A percentile compares a stretch with the other conserved stretches of the same genome.
These are phyloP conservation scores for Naja naja DNA, from an alignment of 2,113 vertebrate genomes.

Conservation along the genomic window DNA sequence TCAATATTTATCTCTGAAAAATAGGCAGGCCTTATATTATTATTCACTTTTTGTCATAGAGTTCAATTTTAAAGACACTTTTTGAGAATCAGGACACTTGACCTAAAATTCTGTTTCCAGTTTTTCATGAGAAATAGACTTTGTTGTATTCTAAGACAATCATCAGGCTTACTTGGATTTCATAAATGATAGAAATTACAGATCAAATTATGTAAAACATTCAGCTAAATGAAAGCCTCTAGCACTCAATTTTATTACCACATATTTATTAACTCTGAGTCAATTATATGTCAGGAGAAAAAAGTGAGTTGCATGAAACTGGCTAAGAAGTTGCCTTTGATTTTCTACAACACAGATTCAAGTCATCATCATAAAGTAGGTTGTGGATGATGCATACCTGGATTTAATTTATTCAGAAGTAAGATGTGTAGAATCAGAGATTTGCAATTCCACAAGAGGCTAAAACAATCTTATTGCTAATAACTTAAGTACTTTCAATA, in stretches of 20 bases:
- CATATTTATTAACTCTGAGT: constrained; percentile 16
- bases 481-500: background rate
- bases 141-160: constrained; percentile 1
- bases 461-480: background rate
- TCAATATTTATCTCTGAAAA: background rate
- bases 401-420: background rate
- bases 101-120: background rate
- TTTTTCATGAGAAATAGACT: constrained; percentile 7
- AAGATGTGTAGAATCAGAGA: background rate
- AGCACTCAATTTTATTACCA: background rate
- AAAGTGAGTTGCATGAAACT: background rate
- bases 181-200: constrained; percentile 3
- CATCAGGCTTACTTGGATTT: background rate
- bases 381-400: background rate
- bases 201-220: constrained; percentile 9
- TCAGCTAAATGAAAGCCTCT: constrained; percentile 10
- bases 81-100: background rate
- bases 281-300: background rate
- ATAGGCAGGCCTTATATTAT: background rate
- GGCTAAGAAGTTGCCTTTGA: background rate
- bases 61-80: constrained; percentile 6
- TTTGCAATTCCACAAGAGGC: background rate
- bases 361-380: background rate
- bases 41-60: background rate
- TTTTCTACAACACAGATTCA: background rate